Conservation (phyloP, 2,888 invertebrate species). For the Listrodromus nycthemerus region DNA sequence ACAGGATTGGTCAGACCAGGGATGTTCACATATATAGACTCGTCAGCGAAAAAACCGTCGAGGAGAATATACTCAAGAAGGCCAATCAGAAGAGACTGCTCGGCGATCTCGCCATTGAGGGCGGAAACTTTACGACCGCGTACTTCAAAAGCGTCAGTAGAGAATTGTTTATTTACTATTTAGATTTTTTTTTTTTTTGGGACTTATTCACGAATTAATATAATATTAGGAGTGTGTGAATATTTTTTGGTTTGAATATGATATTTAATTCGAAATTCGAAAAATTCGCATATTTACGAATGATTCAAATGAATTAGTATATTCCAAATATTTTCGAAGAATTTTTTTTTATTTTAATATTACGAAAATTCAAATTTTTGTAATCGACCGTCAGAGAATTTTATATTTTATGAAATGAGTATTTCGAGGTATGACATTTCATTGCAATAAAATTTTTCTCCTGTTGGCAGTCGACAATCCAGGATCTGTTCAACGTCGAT, state of each 20-base stretch:
- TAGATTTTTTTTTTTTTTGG: too few species aligned
- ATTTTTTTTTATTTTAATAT: too few species aligned
- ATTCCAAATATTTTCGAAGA: too few species aligned
- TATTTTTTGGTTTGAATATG: too few species aligned
- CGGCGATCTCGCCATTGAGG: conserved; percentile 99
- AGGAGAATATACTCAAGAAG: conserved; percentile 99
- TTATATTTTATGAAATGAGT: too few species aligned
- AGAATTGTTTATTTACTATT: not conserved
- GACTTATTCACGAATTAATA: too few species aligned
- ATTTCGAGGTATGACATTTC: not conserved
- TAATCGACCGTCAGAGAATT: too few species aligned
- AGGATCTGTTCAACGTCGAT: conserved; percentile 95
- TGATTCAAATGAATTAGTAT: too few species aligned
- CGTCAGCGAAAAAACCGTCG: conserved; percentile 98
- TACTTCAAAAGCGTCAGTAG: conserved; percentile 93
- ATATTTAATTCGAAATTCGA: too few species aligned
- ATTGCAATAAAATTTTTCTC: not conserved
- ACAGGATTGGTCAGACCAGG: conserved; percentile 99
- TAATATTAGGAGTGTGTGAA: too few species aligned
- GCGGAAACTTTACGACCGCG: conserved; percentile 99
- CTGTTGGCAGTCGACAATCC: conserved; percentile 91
- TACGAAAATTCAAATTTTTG: too few species aligned
- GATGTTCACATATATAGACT: conserved; percentile 99
- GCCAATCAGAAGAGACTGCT: conserved; percentile 98
- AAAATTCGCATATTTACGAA: too few species aligned